Evolutionary conservation across 2,888 invertebrate genomes (phyloP).

Genomic region (Drosophila phalerata): DNA sequence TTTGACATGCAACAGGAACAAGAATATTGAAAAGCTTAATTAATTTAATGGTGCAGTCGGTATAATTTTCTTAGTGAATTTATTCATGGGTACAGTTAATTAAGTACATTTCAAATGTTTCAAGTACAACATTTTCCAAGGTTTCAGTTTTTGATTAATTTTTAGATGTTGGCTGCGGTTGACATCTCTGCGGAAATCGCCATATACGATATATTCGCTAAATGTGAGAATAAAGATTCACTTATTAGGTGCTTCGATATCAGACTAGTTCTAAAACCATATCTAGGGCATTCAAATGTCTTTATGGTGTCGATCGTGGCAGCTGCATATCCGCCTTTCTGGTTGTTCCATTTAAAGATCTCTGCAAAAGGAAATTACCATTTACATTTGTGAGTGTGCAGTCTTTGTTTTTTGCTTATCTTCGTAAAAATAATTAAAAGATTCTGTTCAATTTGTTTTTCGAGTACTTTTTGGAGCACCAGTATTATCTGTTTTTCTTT

Average conservation of each 20-base stretch:
- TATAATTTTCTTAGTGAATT: too few relatives aligned
- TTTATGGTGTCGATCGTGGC: conserved; percentile 17
- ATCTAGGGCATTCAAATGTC: background rate
- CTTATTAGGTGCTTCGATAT: background rate
- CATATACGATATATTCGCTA: too few relatives aligned
- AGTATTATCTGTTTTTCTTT: background rate
- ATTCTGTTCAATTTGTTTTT: conserved; percentile 35
- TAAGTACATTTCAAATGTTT: too few relatives aligned
- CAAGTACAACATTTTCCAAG: too few relatives aligned
- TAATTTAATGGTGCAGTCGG: too few relatives aligned
- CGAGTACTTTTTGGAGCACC: conserved; percentile 8
- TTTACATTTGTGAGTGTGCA: conserved; percentile 22
- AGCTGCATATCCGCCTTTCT: conserved; percentile 18
- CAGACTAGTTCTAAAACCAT: background rate
- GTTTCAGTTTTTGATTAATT: too few relatives aligned
- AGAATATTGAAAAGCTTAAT: too few relatives aligned
- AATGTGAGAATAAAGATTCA: too few relatives aligned
- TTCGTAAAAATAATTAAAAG: conserved; percentile 32
- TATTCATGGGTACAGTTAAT: too few relatives aligned
- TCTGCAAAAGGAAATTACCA: conserved; percentile 51
- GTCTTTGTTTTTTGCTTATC: conserved; percentile 22
- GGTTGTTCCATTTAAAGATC: conserved; percentile 29
- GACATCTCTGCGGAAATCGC: too few relatives aligned
- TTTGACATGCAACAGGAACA: too few relatives aligned
- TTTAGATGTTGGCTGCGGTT: too few relatives aligned